phyloP scores from a whole-genome alignment of 2,797 vertebrate genomes.

The Danio tinwini region DNA sequence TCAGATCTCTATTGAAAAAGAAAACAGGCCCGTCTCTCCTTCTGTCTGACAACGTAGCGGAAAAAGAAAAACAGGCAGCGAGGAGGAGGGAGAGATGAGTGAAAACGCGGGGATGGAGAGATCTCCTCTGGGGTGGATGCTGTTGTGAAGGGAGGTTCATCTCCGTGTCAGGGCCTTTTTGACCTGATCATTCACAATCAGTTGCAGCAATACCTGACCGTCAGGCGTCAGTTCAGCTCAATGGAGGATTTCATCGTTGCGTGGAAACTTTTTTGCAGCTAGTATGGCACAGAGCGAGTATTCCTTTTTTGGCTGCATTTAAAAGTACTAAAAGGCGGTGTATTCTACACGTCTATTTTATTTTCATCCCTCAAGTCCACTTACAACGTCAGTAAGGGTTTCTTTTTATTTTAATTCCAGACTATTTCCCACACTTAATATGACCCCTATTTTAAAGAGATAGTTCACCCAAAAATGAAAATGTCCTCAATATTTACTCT shows the following conservation, averaged over 20 bases:
- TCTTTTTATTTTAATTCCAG: not conserved
- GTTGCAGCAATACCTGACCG: slow-evolving; percentile 33
- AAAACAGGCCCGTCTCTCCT: slow-evolving; percentile 52
- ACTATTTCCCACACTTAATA: not conserved
- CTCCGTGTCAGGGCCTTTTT: slow-evolving; percentile 29
- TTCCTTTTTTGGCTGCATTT: not conserved
- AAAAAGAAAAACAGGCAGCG: slow-evolving; percentile 52
- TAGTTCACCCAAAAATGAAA: no score
- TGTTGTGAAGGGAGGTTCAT: slow-evolving; percentile 62
- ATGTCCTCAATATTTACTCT: no score
- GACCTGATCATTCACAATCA: slow-evolving; percentile 42
- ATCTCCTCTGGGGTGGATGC: slow-evolving; percentile 68
- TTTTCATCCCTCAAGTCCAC: slow-evolving; percentile 29
- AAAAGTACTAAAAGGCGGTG: slow-evolving; percentile 1
- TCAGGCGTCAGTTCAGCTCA: slow-evolving; percentile 37
- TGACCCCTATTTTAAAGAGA: not conserved
- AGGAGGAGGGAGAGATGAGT: slow-evolving; percentile 37
- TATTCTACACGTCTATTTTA: not conserved
- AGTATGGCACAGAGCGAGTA: not conserved
- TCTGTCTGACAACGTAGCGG: slow-evolving; percentile 50
- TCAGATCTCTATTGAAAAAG: slow-evolving; percentile 51
- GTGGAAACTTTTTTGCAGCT: slow-evolving; percentile 23
- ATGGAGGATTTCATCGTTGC: slow-evolving; percentile 38
- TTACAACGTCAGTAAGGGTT: slow-evolving; percentile 7
- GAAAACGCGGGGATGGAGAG: slow-evolving; percentile 62